Conservation (phyloP, 2,888 invertebrate genomes). For the Erynnis tages region DNA sequence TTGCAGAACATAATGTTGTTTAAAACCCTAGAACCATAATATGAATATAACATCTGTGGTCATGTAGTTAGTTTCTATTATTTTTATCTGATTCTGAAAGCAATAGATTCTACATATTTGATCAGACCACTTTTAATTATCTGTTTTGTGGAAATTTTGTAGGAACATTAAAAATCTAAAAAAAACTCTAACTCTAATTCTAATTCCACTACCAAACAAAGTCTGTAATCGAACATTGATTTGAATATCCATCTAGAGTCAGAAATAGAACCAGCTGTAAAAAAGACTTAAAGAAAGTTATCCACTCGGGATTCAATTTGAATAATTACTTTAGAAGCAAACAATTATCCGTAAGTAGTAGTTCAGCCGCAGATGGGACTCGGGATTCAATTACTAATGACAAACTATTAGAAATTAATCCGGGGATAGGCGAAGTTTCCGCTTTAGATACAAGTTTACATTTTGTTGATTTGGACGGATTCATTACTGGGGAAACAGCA, state of each 20-base stretch:
- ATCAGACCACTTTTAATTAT: too few species aligned
- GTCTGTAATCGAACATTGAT: neutral
- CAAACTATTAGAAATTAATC: slow-evolving; percentile 29
- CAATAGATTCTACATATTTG: too few species aligned
- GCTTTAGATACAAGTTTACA: slow-evolving; percentile 22
- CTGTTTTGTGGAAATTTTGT: too few species aligned
- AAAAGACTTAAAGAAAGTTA: slow-evolving; percentile 20
- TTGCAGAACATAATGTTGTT: too few species aligned
- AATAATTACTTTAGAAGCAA: slow-evolving; percentile 27
- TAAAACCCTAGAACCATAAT: too few species aligned
- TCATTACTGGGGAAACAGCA: slow-evolving; percentile 6
- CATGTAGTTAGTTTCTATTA: too few species aligned
- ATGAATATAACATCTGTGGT: too few species aligned
- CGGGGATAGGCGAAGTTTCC: slow-evolving; percentile 19
- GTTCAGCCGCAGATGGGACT: slow-evolving; percentile 24
- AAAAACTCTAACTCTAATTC: too few species aligned
- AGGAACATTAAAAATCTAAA: too few species aligned
- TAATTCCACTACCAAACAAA: too few species aligned
- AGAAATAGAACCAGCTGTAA: too few species aligned
- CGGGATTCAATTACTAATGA: slow-evolving; percentile 28
- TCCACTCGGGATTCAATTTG: slow-evolving; percentile 13
- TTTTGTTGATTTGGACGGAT: slow-evolving; percentile 23
- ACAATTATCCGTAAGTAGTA: slow-evolving; percentile 27
- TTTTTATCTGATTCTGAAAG: too few species aligned
- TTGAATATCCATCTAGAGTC: neutral